Conservation (phyloP, 2,113 vertebrate genomes). For the Mesocricetus auratus region DNA sequence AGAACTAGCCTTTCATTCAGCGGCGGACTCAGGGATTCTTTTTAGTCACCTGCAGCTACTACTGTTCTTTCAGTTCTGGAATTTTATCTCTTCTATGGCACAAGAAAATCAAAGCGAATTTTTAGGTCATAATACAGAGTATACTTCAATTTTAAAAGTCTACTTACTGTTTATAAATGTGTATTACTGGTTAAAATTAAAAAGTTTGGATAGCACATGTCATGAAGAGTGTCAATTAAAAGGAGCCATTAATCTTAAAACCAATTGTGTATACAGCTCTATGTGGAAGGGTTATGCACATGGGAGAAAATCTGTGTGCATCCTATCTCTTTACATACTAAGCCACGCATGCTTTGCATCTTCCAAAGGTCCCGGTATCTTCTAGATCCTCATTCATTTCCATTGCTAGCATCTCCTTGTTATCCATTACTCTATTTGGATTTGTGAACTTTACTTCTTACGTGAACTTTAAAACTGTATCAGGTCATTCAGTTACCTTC, state of each 20-base stretch:
- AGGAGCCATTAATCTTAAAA: neutral
- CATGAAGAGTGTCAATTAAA: neutral
- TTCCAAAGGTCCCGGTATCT: neutral
- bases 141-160: slow-evolving; percentile 23
- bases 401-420: neutral
- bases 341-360: neutral
- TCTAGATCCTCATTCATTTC: neutral
- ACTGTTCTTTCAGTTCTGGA: slow-evolving; percentile 31
- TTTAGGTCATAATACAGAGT: slow-evolving; percentile 40
- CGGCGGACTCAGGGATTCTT: neutral
- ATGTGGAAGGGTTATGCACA: neutral
- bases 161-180: slow-evolving; percentile 44
- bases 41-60: slow-evolving; percentile 20
- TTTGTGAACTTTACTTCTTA: slow-evolving; percentile 32
- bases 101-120: slow-evolving; percentile 41
- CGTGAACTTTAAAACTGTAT: neutral
- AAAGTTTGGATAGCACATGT: slow-evolving; percentile 17
- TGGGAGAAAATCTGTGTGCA: neutral
- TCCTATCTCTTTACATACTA: neutral
- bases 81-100: slow-evolving; percentile 46
- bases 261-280: neutral
- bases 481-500: slow-evolving; percentile 88
- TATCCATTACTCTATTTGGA: neutral
- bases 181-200: slow-evolving; percentile 45
- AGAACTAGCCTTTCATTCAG: neutral